A percentile compares a stretch with the other conserved stretches of the same genome.
phyloP scores from a whole-genome alignment of 2,113 vertebrate species.

The Leptosomus discolor region DNA sequence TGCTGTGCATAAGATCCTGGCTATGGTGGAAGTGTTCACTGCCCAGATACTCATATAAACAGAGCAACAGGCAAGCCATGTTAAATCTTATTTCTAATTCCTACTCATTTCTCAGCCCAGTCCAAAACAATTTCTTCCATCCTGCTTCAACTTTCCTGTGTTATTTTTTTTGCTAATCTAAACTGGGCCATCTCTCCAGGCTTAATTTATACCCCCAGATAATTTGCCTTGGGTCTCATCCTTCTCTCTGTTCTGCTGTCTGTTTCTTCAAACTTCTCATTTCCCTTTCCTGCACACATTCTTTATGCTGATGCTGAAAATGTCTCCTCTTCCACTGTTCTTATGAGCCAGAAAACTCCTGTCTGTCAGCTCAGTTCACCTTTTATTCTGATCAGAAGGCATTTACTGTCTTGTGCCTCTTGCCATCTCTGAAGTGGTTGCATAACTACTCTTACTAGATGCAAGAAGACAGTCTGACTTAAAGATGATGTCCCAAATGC shows the following conservation, averaged over 20 bases:
- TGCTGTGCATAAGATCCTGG: background rate
- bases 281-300: background rate
- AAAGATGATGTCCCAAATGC: background rate
- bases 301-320: background rate
- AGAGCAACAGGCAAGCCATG: background rate
- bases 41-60: background rate
- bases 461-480: background rate
- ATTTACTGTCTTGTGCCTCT: background rate
- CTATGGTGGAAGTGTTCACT: background rate
- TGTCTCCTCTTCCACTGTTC: background rate
- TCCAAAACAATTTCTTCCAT: background rate
- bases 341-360: background rate
- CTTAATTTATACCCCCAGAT: background rate
- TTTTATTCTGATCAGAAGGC: background rate
- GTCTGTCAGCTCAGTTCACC: background rate
- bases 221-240: background rate
- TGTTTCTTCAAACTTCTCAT: background rate
- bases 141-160: background rate
- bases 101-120: background rate
- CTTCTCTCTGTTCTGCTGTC: background rate
- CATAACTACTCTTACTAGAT: background rate
- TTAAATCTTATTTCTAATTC: background rate
- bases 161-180: background rate
- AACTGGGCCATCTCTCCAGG: background rate
- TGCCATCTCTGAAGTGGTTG: background rate